Conservation (phyloP, 37 sponge, comb jelly and placozoan genomes). For the Bolinopsis microptera region DNA sequence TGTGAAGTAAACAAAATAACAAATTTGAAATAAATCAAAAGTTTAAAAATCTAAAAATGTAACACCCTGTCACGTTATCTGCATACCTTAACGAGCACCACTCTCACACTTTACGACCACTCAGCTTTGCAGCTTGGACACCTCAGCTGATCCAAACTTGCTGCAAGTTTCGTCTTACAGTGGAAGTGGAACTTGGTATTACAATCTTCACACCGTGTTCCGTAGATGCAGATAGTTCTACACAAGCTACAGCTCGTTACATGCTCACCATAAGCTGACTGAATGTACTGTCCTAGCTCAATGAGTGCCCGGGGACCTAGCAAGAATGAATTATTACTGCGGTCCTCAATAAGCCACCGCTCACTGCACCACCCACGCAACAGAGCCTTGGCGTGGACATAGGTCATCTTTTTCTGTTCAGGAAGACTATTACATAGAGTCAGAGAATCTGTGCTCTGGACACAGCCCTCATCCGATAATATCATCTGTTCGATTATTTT, state of each 20-base stretch:
- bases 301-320: constrained; percentile 36
- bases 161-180: not conserved
- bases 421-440: constrained; percentile 40
- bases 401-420: constrained; percentile 60
- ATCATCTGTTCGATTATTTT: constrained; percentile 49
- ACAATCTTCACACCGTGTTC: constrained; percentile 35
- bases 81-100: too few species aligned
- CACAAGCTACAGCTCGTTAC: constrained; percentile 46
- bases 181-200: constrained; percentile 50
- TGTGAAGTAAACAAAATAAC: too few species aligned
- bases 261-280: constrained; percentile 47
- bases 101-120: constrained; percentile 57
- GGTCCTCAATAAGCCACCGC: constrained; percentile 45
- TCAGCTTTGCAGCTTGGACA: constrained; percentile 39
- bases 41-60: too few species aligned
- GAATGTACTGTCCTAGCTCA: constrained; percentile 49
- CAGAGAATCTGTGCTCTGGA: constrained; percentile 51
- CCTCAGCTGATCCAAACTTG: not conserved
- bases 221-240: constrained; percentile 45
- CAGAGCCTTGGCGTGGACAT: constrained; percentile 40
- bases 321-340: constrained; percentile 33
- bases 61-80: too few species aligned
- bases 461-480: constrained; percentile 24
- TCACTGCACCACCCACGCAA: constrained; percentile 43
- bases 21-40: too few species aligned